Evolutionary conservation across 1,140 invertebrate species (phyloP), one percentile per base, ranked within the genome.

Genomic region (Calliopsis andreniformis): DNA sequence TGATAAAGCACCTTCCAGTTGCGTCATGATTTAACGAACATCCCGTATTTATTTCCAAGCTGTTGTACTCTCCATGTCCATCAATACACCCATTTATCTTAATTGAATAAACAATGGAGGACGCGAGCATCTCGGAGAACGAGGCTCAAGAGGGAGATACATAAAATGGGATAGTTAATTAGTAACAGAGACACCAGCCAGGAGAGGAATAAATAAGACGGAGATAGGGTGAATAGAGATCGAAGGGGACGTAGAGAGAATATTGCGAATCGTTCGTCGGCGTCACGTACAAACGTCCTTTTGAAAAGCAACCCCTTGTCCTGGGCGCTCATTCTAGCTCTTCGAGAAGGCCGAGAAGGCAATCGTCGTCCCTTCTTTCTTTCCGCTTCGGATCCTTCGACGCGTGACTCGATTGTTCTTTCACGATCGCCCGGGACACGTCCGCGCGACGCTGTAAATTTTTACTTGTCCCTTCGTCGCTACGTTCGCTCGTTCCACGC

Each of bases 271-370:
- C 53, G 18, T 69, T 32, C 51, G 51, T 20, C 68, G 42, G 64
- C 76, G 79, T 80, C 79, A 80, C 79, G 79, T 80, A 79, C 79
- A 53, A 73, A 80, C 63, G 76, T 70, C 59, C 61, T 73, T 73
- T 73, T 64, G 61, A 80, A 67, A 59, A 73, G 39, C 39, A 73
- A 73, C 71, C 62, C 58, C 51, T 70, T 63, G 30, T 32, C 43
- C 45, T 63, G 55, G n/a, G 49, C 25, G 25, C 45, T 30, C 28
- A 43, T 76, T 61, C 30, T 64, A 61, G 75, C 79, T 35, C 69
- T 62, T 71, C 53, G 35, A 62, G 35, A 49, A 69, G 72, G 70
- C 55, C 53, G 35, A 62, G 35, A 49, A 69, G 72, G 70, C 55
- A 72, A 82, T 82, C 78, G 75, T 77, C 76, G 58, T 77, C 80